Conservation (phyloP, 2,888 invertebrate genomes). For the Agrenia bidenticulata region DNA sequence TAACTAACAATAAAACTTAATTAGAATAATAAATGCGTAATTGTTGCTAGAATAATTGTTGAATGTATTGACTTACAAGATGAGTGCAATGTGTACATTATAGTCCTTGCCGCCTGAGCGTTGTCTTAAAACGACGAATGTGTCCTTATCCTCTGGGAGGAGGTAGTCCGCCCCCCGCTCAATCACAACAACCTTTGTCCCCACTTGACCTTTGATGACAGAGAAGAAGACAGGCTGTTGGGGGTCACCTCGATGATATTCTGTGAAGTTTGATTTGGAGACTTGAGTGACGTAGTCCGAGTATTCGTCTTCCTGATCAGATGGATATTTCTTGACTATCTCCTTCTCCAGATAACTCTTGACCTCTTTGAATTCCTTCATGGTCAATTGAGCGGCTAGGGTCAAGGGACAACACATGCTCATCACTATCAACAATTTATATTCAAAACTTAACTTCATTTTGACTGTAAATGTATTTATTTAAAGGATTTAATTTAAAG, state of each 20-base stretch:
- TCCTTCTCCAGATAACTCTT: background rate
- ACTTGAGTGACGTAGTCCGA: slow-evolving; percentile 3
- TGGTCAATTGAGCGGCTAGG: background rate
- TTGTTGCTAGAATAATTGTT: too few relatives aligned
- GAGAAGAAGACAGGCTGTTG: background rate
- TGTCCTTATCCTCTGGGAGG: slow-evolving; percentile 1
- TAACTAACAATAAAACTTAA: too few relatives aligned
- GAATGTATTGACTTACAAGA: background rate
- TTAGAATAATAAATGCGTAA: too few relatives aligned
- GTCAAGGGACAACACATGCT: too few relatives aligned
- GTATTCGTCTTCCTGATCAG: background rate
- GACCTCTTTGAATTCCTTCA: background rate
- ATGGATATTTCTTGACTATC: background rate
- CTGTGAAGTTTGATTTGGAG: background rate
- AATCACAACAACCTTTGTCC: slow-evolving; percentile 1
- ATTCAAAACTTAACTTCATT: too few relatives aligned
- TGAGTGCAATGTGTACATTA: background rate
- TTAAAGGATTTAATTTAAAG: too few relatives aligned
- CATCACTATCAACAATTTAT: too few relatives aligned
- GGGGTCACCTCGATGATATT: background rate
- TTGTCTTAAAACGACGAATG: slow-evolving; percentile 5
- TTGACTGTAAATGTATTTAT: too few relatives aligned
- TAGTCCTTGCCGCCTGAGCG: background rate
- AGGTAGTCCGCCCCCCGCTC: slow-evolving; percentile 4
- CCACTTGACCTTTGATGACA: background rate